Percentiles rank a stretch among this genome's conserved stretches.
Conservation (phyloP, 2,888 invertebrate genomes). For the Drosophila conformis region DNA sequence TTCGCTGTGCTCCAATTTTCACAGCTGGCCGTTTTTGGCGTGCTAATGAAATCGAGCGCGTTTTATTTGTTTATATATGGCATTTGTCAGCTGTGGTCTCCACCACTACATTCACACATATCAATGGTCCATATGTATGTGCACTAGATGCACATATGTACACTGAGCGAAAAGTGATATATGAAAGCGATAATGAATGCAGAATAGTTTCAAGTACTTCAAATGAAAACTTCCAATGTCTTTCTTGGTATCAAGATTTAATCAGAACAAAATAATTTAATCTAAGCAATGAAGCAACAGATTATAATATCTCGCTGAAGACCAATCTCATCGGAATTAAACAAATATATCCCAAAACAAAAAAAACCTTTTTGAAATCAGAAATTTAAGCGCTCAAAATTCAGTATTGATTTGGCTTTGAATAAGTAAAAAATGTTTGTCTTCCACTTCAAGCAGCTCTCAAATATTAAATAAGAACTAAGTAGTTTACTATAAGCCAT, state of each 20-base stretch:
- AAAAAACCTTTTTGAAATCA: background rate
- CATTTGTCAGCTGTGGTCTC: slow-evolving; percentile 62
- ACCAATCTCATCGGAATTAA: accelerated
- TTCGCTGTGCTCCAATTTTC: slow-evolving; percentile 69
- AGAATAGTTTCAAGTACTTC: background rate
- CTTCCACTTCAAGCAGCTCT: background rate
- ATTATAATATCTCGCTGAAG: background rate
- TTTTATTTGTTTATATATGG: slow-evolving; percentile 75
- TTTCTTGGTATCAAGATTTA: background rate
- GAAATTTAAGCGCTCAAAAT: accelerated
- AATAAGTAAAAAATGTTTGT: background rate
- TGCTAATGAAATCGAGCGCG: slow-evolving; percentile 77
- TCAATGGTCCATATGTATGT: background rate
- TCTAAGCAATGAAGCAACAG: accelerated
- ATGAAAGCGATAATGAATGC: background rate
- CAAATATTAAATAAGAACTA: background rate
- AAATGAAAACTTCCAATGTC: accelerated
- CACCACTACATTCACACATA: slow-evolving; percentile 5
- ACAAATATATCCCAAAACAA: background rate
- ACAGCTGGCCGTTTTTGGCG: slow-evolving; percentile 57
- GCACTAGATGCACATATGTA: background rate
- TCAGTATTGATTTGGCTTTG: too few species aligned
- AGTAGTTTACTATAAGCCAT: background rate
- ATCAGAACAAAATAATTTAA: background rate
- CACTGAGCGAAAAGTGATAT: background rate